Base-by-base conservation (phyloP, 2,797 vertebrate species). In the Dallia pectoralis region DNA sequence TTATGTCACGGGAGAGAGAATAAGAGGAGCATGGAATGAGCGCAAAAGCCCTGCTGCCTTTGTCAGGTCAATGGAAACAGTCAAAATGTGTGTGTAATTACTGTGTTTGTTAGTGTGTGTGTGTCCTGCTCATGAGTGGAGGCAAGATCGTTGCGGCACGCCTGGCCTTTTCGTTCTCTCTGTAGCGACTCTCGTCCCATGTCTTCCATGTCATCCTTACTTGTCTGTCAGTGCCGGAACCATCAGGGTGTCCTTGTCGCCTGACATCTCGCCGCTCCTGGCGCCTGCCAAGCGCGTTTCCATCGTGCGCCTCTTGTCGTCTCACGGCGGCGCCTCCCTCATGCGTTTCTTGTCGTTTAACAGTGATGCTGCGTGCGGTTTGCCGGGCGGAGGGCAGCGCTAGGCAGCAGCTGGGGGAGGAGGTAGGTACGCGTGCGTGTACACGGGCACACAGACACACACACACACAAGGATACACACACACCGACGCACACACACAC, bases 1-100 rank as follows among this genome's bases (percentile, higher is more conserved):
- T 87, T 84, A 77, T 82, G 79, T 51, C 78, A 78, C 4, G 16
- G 19, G 15, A 7, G 65, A 40, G 18, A 22, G 3, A 22, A n/a
- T 22, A 36, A 22, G 36, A 4, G 36, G 22, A 33, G 3, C 19
- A 40, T 19, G n/a, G n/a, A 36, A 25, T 25, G 33, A 11, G 7
- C 4, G 65, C 25, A 9, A 5, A 6, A 36, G 8, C 19, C 19
- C 67, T 12, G 27, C 67, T 67, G 66, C 19, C 12, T 29, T 15
- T 69, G 67, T 51, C 67, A 69, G 47, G 18, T 68, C 44, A 29
- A 18, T 62, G 16, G 30, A 22, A 25, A 25, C 4, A 14, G 30
- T 44, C 3, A 47, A n/a, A 1, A 11, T 67, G 65, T 67, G 65
- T 67, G 14, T 73, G 59, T 75, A 30, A 22, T 59, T 61, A 25